Evolutionary conservation across 2,888 invertebrate species (phyloP), one percentile per base, ranked within the genome.

Genomic region (Nycteola revayana): DNA sequence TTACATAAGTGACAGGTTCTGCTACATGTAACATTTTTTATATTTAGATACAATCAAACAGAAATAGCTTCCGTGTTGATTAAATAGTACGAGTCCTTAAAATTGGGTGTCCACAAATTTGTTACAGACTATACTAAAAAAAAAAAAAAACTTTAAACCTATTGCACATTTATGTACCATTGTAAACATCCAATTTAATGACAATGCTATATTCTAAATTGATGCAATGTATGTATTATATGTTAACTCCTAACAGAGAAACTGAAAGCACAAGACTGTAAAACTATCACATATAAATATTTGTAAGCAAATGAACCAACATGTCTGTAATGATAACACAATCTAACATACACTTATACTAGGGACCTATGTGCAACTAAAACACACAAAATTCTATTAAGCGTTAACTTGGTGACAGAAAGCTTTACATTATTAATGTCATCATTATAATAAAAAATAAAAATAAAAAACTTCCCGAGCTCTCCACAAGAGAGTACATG

Each of bases 401-500:
- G 75, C 77, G 49, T 69, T 66, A 63, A 56, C 58, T 62, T 64
- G 66, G 82, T 85, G 82, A 83, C 80, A 82, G 79, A 78, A 86
- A 84, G 82, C 82, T 67, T 66, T 55, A 38, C 56, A 60, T 50
- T 47, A 53, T 42, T 24, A 21, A 14, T 3, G 14, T 14, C n/a
- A n/a, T n/a, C n/a, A n/a, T n/a, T n/a, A n/a, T n/a, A n/a, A 18
- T 18, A 29, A 54, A 66, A 69, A 68, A 67, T 68, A 44, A 64
- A 66, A 60, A 59, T 65, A 67, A 65, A 62, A 64, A 72, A 66
- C 88, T 88, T 89, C 87, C 86, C 77, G 87, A 88, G 88, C 85
- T 87, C 87, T 87, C 86, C 88, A 89, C 88, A 75, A 81, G 85
- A 85, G 87, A 88, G 66, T 73, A 77, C 53, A 67, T 64, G 56